Evolutionary conservation across 2,888 invertebrate genomes (phyloP), one percentile per base, ranked within the genome.

Genomic region (Sepiola atlantica): DNA sequence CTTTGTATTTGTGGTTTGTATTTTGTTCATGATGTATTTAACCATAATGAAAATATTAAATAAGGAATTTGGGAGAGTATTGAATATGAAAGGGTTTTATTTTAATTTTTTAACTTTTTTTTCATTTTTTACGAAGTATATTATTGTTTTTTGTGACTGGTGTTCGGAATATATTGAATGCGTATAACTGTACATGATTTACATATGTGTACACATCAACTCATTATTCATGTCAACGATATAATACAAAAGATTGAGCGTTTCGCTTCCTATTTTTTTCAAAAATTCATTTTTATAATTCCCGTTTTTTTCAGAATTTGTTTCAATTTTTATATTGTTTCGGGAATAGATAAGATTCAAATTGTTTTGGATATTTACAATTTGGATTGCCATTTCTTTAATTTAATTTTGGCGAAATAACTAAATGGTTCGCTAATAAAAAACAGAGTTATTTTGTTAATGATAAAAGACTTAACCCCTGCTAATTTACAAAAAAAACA

Each of bases 11-110:
- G 2, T n/a, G 1, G n/a, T n/a, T n/a, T n/a, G n/a, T n/a, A 16
- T n/a, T 77, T 32, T 14, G n/a, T 77, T 77, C 77, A 77, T n/a
- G 77, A 77, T 77, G 77, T 32, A 77, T n/a, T 77, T n/a, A n/a
- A 77, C n/a, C 77, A 77, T 77, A 77, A 77, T 77, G 77, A 77
- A 77, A 77, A 32, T 77, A 77, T 77, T 77, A 77, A 77, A 77
- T 77, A 77, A 77, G 77, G 77, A 77, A 77, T 77, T 77, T 16
- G n/a, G 77, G 77, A n/a, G n/a, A 77, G n/a, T 77, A 77, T 77
- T 77, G 77, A 77, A 77, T 77, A 77, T 77, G 77, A 77, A 12
- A 45, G 8, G 45, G 45, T 45, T 45, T n/a, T n/a, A n/a, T n/a
- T n/a, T n/a, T 28, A 12, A n/a, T 77, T 77, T 77, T 77, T 14